These are phyloP conservation scores for Chaetoderma sp. DNA, from an alignment of 2,888 invertebrate species.

Conservation along the genomic window DNA sequence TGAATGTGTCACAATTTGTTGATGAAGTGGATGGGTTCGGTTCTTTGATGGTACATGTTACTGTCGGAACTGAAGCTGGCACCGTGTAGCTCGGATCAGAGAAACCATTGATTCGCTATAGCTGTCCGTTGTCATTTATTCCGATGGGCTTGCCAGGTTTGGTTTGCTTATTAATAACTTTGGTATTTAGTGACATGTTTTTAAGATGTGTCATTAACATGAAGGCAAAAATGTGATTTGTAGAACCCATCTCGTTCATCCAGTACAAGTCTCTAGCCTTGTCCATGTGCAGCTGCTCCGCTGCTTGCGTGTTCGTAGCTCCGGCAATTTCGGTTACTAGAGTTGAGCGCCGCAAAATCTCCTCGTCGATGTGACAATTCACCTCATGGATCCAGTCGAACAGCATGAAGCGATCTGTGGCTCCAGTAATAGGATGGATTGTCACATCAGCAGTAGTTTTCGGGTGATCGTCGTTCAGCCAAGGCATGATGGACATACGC, in stretches of 20 bases:
- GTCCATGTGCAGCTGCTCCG: neutral
- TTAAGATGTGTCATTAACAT: neutral
- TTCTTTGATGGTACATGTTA: too few relatives aligned
- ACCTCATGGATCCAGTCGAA: neutral
- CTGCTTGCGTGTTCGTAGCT: neutral
- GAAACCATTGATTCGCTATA: too few relatives aligned
- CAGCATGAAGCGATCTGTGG: neutral
- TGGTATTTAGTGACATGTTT: neutral
- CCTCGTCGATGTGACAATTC: neutral
- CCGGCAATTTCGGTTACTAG: slow-evolving; percentile 10
- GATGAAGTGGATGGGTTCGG: too few relatives aligned
- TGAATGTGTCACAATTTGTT: too few relatives aligned
- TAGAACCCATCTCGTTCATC: slow-evolving; percentile 1
- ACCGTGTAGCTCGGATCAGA: too few relatives aligned
- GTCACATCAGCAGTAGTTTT: neutral
- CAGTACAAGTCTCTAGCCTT: neutral
- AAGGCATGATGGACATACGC: neutral
- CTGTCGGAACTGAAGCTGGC: too few relatives aligned
- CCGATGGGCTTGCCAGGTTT: too few relatives aligned
- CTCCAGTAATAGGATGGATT: neutral
- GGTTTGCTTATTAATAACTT: too few relatives aligned
- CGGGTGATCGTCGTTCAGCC: neutral
- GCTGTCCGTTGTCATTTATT: too few relatives aligned
- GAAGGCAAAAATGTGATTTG: neutral
- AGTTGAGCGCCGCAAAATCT: neutral